Evolutionary conservation across 2,888 invertebrate genomes (phyloP), one percentile per base, ranked within the genome.

Genomic region (Tortrix viridana): DNA sequence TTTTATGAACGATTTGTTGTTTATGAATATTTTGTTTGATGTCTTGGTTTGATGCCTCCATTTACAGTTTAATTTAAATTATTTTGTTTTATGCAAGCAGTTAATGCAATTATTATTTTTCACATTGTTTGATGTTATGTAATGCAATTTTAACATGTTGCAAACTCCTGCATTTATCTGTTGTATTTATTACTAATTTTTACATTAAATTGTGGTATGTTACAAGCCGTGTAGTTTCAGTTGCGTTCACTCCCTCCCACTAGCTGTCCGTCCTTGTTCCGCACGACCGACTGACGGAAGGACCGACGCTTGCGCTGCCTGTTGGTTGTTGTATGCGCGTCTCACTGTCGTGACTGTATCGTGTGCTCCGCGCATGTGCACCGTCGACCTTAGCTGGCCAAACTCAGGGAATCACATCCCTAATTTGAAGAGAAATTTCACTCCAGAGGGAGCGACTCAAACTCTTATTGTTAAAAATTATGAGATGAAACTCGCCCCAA

Each of bases 151-250:
- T 90, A 87, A 88, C 91, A 90, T 88, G 87, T 91, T 93, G 93
- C 93, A 93, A 93, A 93, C 90, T 92, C 93, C 93, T 93, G 94
- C 94, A 94, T 94, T 94, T 94, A 94, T 93, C 92, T 92, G 92
- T 92, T 93, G 92, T 92, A 93, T 93, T 94, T 94, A 92, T 94
- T 94, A 94, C 94, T 94, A 94, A 94, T 94, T 94, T 94, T 94
- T 94, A 94, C 93, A 94, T 94, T 94, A 94, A 93, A 94, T 94
- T 94, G 94, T 94, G 94, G 94, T 94, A 94, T 94, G 94, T 94
- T 94, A 94, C 93, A 90, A 89, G 85, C 79, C 81, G 84, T 91
- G 92, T 91, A 90, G 92, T 92, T 92, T 92, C 91, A 90, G 90
- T 92, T 85, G 82, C 84, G 81, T 80, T 82, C 77, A 82, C 84